These are phyloP conservation scores for Eudemis profundana DNA, from an alignment of 2,888 invertebrate genomes.

Conservation along the genomic window DNA sequence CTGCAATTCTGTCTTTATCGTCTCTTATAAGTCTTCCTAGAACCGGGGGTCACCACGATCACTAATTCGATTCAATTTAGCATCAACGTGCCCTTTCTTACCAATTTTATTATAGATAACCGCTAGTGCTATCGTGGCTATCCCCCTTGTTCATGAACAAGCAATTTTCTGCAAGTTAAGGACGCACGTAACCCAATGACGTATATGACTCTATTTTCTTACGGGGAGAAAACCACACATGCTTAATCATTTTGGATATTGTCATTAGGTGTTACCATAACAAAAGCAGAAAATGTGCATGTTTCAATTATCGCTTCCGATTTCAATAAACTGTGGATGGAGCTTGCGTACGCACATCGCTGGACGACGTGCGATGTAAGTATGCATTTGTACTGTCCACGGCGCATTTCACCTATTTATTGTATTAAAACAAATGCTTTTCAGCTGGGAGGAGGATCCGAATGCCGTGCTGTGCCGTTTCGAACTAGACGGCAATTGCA, in stretches of 20 bases:
- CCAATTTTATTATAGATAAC: too few relatives aligned
- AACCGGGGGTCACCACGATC: too few relatives aligned
- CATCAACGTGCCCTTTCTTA: too few relatives aligned
- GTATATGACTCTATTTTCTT: not conserved
- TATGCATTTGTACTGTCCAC: slow-evolving; percentile 69
- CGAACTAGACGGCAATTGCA: slow-evolving; percentile 81
- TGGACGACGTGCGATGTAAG: slow-evolving; percentile 68
- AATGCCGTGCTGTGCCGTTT: slow-evolving; percentile 81
- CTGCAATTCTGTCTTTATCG: too few relatives aligned
- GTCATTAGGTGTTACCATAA: slow-evolving; percentile 59
- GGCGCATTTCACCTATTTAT: slow-evolving; percentile 42
- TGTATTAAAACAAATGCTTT: slow-evolving; percentile 58
- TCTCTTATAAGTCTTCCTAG: too few relatives aligned
- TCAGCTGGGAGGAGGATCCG: slow-evolving; percentile 80
- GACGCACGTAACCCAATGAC: not conserved
- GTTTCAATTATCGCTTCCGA: slow-evolving; percentile 55
- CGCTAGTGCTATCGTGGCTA: too few relatives aligned
- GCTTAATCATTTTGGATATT: slow-evolving; percentile 40
- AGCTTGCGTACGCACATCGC: slow-evolving; percentile 68
- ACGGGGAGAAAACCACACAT: not conserved
- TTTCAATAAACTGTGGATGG: slow-evolving; percentile 61
- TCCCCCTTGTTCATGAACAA: too few relatives aligned
- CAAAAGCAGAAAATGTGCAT: slow-evolving; percentile 58
- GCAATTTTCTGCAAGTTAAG: not conserved
- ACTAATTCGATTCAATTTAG: too few relatives aligned